Base-by-base conservation (phyloP, 1,140 invertebrate species). In the Drosophila littoralis region DNA sequence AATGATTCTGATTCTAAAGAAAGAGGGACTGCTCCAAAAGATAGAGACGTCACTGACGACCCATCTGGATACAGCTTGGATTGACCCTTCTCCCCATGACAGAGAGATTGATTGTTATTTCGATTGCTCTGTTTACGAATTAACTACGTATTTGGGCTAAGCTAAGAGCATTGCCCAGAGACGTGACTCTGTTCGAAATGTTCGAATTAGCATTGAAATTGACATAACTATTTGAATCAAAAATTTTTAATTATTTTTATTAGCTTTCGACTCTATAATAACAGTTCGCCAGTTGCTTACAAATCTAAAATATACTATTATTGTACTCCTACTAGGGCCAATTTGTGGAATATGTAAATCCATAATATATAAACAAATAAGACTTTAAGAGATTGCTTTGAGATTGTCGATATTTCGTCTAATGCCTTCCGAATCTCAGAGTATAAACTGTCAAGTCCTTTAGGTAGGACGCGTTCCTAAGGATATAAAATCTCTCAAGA, bases 191-290 rank as follows among this genome's bases (percentile, higher is more conserved):
- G 12, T 7, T 75, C 15, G 12, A 64, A 75, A 75, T 64, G 59
- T 45, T 45, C 15, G 45, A 70, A 75, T 75, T 75, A 75, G 36
- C 72, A 70, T 70, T 58, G 45, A 75, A 75, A 75, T 70, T 52
- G 57, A 64, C 52, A 63, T 63, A 57, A 36, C 57, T 40, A 8
- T 50, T 55, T 68, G 70, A 46, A 74, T 74, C 17, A 12, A 55
- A 63, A 70, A 70, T 73, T 52, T 51, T 35, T 66, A 43, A 67
- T 68, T 57, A 63, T 69, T 61, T 13, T 28, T 50, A 61, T 74
- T 61, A 28, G 17, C 12, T 32, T 59, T 59, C n/a, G 40, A 40
- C 32, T 22, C 10, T 10, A 42, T 36, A 43, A 36, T 58, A 32
- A 66, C 28, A 38, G 38, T 6, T 36, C 13, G 42, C 12, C 32